These are phyloP conservation scores for Scolanthus callimorphus DNA, from an alignment of 92 coral and sea anemone species.

Conservation along the genomic window DNA sequence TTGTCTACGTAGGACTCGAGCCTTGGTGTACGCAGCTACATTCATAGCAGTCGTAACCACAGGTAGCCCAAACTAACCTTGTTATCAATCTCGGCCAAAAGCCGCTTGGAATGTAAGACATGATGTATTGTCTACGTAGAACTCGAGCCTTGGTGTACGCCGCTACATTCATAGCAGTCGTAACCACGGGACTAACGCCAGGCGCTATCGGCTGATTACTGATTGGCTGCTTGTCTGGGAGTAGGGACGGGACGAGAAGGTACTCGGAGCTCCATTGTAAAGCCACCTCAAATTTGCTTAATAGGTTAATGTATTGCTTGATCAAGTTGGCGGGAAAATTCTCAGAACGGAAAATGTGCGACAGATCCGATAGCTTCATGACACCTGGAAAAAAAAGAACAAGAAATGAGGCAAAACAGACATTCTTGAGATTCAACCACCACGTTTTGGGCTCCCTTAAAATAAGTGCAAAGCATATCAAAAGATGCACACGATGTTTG, in stretches of 20 bases:
- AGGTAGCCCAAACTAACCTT: conserved; percentile 41
- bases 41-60: conserved; percentile 92
- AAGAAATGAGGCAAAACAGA: too few relatives aligned
- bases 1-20: conserved; percentile 83
- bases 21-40: conserved; percentile 76
- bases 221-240: conserved; percentile 86
- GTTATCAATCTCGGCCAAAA: conserved; percentile 98
- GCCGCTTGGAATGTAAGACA: conserved; percentile 99
- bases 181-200: conserved; percentile 74
- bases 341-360: conserved; percentile 94
- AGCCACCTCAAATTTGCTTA: conserved; percentile 97
- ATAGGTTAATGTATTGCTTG: conserved; percentile 86
- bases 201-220: conserved; percentile 79
- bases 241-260: conserved; percentile 96
- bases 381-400: conserved; percentile 53
- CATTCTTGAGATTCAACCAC: too few relatives aligned
- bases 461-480: too few relatives aligned
- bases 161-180: conserved; percentile 83
- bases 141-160: conserved; percentile 91
- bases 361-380: conserved; percentile 92
- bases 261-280: conserved; percentile 91
- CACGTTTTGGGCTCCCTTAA: too few relatives aligned
- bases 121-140: conserved; percentile 86
- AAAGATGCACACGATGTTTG: too few relatives aligned
- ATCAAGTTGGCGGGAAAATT: conserved; percentile 94